phyloP scores from a whole-genome alignment of 1,140 invertebrate genomes.

The Tribolium castaneum region DNA sequence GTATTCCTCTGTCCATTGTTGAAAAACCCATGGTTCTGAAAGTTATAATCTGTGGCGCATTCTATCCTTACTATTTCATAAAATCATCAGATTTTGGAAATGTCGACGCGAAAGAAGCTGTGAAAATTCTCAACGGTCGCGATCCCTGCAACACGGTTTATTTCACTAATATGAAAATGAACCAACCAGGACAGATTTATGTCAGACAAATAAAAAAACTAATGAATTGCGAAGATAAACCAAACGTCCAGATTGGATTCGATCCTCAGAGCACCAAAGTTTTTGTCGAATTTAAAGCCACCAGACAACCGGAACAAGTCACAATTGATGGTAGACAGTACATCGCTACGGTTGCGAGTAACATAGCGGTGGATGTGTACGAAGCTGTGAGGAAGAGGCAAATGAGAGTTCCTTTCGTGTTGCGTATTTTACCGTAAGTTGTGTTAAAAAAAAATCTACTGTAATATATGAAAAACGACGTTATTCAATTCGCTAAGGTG shows the following conservation, averaged over 20 bases:
- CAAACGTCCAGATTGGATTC: slow-evolving; percentile 72
- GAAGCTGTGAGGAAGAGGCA: slow-evolving; percentile 81
- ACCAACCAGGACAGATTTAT: slow-evolving; percentile 73
- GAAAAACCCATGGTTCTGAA: slow-evolving; percentile 74
- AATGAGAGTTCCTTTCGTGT: slow-evolving; percentile 64
- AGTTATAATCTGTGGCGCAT: slow-evolving; percentile 78
- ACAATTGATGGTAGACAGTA: slow-evolving; percentile 52
- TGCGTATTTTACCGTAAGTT: slow-evolving; percentile 70
- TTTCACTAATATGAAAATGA: slow-evolving; percentile 71
- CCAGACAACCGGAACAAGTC: slow-evolving; percentile 49
- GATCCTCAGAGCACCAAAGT: slow-evolving; percentile 69
- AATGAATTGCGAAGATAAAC: slow-evolving; percentile 41
- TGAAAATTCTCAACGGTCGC: slow-evolving; percentile 73
- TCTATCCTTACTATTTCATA: slow-evolving; percentile 93
- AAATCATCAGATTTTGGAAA: slow-evolving; percentile 63
- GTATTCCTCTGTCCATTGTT: slow-evolving; percentile 63
- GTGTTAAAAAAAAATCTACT: too few species aligned
- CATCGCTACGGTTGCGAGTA: slow-evolving; percentile 67
- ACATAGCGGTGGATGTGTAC: slow-evolving; percentile 79
- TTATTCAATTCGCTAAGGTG: too few species aligned
- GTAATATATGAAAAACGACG: too few species aligned
- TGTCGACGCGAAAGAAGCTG: slow-evolving; percentile 70
- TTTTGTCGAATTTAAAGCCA: slow-evolving; percentile 71
- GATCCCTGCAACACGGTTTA: slow-evolving; percentile 84
- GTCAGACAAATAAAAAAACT: slow-evolving; percentile 51